Conservation (phyloP, 2,113 vertebrate species). For the Oreamnos americanus region DNA sequence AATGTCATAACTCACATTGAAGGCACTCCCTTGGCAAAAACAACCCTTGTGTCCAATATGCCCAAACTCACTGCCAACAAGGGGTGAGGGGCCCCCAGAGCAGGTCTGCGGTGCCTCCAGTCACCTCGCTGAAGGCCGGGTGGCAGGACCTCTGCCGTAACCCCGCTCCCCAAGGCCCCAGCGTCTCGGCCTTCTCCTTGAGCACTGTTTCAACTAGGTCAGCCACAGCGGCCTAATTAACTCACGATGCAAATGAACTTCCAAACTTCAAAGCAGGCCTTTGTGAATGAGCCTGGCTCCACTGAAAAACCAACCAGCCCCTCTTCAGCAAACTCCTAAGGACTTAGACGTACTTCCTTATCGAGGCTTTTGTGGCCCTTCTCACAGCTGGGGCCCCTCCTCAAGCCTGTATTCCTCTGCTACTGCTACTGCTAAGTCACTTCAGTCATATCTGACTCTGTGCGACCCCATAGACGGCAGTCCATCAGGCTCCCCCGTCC, state of each 20-base stretch:
- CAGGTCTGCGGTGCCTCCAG: not conserved
- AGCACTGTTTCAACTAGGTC: not conserved
- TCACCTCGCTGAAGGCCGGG: not conserved
- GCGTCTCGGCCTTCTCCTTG: not conserved
- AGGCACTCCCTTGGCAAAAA: conserved; percentile 2
- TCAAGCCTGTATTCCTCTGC: not conserved
- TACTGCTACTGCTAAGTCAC: no score
- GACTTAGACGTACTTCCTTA: not conserved
- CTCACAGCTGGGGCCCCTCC: not conserved
- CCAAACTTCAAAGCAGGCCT: not conserved
- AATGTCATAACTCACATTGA: not conserved
- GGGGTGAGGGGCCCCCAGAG: not conserved
- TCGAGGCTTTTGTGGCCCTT: not conserved
- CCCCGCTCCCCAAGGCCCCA: not conserved
- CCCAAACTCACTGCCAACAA: not conserved
- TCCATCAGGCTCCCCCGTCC: no score
- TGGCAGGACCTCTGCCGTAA: not conserved
- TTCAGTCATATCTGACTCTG: no score
- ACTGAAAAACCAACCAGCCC: not conserved
- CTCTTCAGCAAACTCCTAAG: not conserved
- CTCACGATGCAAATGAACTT: not conserved
- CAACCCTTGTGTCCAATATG: not conserved
- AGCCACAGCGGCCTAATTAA: not conserved
- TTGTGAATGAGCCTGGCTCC: not conserved
- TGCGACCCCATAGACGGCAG: no score